Evolutionary conservation across 1,140 invertebrate genomes (phyloP).

Genomic region (Heliconius hermathena): DNA sequence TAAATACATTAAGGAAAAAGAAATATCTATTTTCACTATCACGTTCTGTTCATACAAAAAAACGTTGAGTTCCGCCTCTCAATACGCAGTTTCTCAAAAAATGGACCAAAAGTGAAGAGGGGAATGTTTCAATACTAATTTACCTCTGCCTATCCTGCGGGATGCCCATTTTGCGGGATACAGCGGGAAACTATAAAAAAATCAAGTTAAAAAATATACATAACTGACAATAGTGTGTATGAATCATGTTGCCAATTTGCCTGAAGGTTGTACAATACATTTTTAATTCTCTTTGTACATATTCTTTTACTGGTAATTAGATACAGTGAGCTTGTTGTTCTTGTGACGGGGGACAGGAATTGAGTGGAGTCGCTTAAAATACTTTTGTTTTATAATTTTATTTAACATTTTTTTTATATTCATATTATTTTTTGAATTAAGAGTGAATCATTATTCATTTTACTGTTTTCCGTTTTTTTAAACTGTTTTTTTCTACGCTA

Average conservation of each 20-base stretch:
- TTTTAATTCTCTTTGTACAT: slow-evolving; percentile 44
- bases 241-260: slow-evolving; percentile 31
- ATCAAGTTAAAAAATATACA: background rate
- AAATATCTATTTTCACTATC: no score
- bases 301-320: slow-evolving; percentile 52
- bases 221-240: background rate
- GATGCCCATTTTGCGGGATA: no score
- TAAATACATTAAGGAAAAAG: no score
- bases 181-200: no score
- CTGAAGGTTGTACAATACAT: slow-evolving; percentile 35
- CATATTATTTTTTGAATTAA: no score
- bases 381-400: background rate
- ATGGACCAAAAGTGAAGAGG: background rate
- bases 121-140: background rate
- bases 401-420: background rate
- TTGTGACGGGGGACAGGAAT: slow-evolving; percentile 20
- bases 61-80: background rate
- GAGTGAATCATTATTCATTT: no score
- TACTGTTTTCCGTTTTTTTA: no score
- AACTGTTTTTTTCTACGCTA: no score
- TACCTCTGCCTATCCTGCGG: no score
- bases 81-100: background rate
- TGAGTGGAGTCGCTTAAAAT: slow-evolving; percentile 10
- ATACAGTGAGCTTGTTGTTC: slow-evolving; percentile 49
- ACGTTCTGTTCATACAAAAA: no score